Percentiles rank a stretch among this genome's conserved stretches.
These are phyloP conservation scores for Drosophila carrolli DNA, from an alignment of 1,140 invertebrate genomes.

Conservation along the genomic window DNA sequence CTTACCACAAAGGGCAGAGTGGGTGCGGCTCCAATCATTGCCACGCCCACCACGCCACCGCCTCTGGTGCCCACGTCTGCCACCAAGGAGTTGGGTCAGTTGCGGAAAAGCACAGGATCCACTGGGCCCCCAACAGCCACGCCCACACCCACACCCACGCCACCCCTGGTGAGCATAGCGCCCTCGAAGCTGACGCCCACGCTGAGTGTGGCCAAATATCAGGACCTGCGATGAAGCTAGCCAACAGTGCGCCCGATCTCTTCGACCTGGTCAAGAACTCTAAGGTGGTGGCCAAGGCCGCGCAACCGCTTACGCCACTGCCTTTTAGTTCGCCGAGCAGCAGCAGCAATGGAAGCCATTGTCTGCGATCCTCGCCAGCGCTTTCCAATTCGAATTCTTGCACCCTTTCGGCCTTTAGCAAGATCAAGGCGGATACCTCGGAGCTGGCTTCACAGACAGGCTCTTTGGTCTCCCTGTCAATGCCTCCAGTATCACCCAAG, in stretches of 20 bases:
- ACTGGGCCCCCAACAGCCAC: neutral
- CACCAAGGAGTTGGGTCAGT: constrained; percentile 57
- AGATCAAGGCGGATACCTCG: constrained; percentile 63
- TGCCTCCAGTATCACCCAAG: constrained; percentile 41
- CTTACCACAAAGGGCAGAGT: constrained; percentile 27
- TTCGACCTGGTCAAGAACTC: constrained; percentile 82
- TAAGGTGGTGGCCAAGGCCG: constrained; percentile 57
- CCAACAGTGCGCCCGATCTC: constrained; percentile 60
- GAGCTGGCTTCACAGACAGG: constrained; percentile 33
- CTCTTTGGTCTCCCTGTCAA: constrained; percentile 10
- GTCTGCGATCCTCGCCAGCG: constrained; percentile 53
- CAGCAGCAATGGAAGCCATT: constrained; percentile 54
- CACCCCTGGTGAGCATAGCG: constrained; percentile 71
- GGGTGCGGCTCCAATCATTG: constrained; percentile 53
- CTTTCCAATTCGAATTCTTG: constrained; percentile 62
- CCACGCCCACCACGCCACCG: constrained; percentile 77
- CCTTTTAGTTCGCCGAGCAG: constrained; percentile 64
- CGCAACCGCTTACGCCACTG: constrained; percentile 41
- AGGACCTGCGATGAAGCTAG: constrained; percentile 27
- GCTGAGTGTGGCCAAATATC: constrained; percentile 60
- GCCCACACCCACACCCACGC: constrained; percentile 42
- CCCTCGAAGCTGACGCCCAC: constrained; percentile 67
- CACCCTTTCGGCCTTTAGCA: constrained; percentile 67
- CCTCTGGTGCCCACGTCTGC: constrained; percentile 71
- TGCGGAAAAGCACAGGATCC: constrained; percentile 54